Evolutionary conservation across 2,888 invertebrate species (phyloP), one percentile per base, ranked within the genome.

Genomic region (Scrobipalpa costella): DNA sequence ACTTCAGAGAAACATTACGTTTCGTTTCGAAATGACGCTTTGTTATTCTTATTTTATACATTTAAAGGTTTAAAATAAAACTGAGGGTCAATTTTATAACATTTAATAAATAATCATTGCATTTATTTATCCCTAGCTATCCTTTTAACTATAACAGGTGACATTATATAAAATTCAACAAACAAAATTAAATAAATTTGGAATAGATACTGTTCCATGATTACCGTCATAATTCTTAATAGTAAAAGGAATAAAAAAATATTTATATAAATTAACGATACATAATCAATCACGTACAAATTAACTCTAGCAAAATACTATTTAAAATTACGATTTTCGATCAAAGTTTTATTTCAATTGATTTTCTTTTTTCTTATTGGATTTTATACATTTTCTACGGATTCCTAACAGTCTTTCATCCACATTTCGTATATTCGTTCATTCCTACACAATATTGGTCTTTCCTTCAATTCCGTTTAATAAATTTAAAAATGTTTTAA

Each of bases 91-190:
- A 36, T 17, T 36, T 50, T 36, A 50, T 36, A 62, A 57, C 57
- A 34, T 62, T 62, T 62, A 62, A 62, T 62, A 57, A 57, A 57
- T 38, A 19, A 57, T 15, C 1, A 36, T 13, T 36, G 57, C n/a
- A 57, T 38, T 57, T 34, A 55, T 55, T 19, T 15, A 15, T 55
- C 7, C 38, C 38, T 57, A 57, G 9, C 38, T 38, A 57, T 13
- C 9, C 11, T 55, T 34, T n/a, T 15, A 55, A 34, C n/a, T n/a
- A 34, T 38, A 36, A 57, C 57, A 38, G 57, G 38, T 21, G 50
- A 55, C 19, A 62, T 38, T 49, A 7, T 57, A 52, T 59, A 62
- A 62, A 57, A 67, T 63, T 67, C 13, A 13, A 40, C 44, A n/a
- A n/a, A n/a, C n/a, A 44, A 15, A 57, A 38, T 57, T 57, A 8